Base-by-base conservation (phyloP, 2,113 vertebrate species). In the Gallinago jamesoni region DNA sequence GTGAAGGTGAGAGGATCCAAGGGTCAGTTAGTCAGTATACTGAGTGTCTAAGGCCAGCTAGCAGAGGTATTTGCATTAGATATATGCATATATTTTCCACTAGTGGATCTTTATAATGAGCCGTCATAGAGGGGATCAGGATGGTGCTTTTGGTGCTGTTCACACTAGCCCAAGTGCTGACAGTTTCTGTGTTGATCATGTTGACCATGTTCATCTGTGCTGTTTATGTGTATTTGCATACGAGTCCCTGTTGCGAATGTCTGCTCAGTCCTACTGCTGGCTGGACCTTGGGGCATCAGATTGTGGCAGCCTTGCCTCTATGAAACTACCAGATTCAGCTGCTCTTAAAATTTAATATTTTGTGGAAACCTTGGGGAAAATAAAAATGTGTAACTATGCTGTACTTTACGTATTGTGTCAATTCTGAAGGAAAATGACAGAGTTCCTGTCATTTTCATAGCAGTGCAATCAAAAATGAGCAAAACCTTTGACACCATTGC, bases 181-280 rank as follows among this genome's bases (percentile, higher is more conserved):
- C 28, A 60, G 43, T 59, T 55, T 69, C 43, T 53, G 14, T 27
- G 30, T 37, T 28, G 39, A n/a, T 69, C 12, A 10, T 15, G 9
- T 19, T 62, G 50, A 30, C 8, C 7, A 8, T 33, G 5, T 14
- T n/a, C 6, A 28, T 7, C 9, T 0, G 0, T 59, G 12, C 1
- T 59, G 3, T 45, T 48, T 27, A 13, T 30, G 5, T 12, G 5
- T 53, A 20, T 22, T 63, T 66, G 13, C 60, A 10, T 20, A 8
- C 4, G 15, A 73, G 5, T 33, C 9, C 10, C n/a, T 48, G 14
- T 3, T 55, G 27, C 24, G 37, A 94, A 56, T 60, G 43, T 4
- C 24, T 67, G 6, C 14, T 63, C n/a, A n/a, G 28, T 35, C 82
- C 18, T 52, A 2, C 12, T 25, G 22, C 20, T 48, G 24, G 4